These are phyloP conservation scores for Pyralis farinalis DNA, from an alignment of 2,888 invertebrate genomes.

Conservation along the genomic window DNA sequence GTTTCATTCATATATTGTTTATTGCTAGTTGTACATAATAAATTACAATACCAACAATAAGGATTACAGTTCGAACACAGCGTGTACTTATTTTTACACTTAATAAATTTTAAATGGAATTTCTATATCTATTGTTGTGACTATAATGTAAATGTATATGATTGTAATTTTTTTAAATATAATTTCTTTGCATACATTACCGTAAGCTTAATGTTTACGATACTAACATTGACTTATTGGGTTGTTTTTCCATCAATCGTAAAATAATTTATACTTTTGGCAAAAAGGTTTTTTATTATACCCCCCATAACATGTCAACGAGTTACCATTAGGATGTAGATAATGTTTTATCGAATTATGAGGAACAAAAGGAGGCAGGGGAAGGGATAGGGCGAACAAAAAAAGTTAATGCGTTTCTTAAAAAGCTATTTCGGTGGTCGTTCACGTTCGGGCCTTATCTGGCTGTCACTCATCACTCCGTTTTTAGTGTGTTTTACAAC, in stretches of 20 bases:
- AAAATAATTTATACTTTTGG: neutral
- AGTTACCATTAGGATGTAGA: slow-evolving; percentile 10
- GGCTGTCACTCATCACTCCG: slow-evolving; percentile 54
- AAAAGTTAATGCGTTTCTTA: slow-evolving; percentile 64
- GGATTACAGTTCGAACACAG: no score
- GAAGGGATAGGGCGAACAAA: slow-evolving; percentile 30
- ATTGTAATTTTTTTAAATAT: no score
- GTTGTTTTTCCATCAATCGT: neutral
- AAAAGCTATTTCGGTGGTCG: slow-evolving; percentile 62
- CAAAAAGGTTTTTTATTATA: slow-evolving; percentile 1
- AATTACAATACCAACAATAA: no score
- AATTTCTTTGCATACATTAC: no score
- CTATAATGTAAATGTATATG: no score
- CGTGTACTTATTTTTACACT: no score
- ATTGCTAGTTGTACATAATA: no score
- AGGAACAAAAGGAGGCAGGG: slow-evolving; percentile 24
- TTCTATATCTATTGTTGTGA: no score
- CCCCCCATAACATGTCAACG: neutral
- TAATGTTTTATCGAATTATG: slow-evolving; percentile 23
- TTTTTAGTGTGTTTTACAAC: slow-evolving; percentile 41
- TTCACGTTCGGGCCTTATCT: slow-evolving; percentile 45
- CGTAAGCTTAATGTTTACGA: no score
- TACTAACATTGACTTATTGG: no score
- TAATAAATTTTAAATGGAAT: no score
- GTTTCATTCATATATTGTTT: no score